Conservation (phyloP, 2,888 invertebrate species). For the Mystacides longicornis region DNA sequence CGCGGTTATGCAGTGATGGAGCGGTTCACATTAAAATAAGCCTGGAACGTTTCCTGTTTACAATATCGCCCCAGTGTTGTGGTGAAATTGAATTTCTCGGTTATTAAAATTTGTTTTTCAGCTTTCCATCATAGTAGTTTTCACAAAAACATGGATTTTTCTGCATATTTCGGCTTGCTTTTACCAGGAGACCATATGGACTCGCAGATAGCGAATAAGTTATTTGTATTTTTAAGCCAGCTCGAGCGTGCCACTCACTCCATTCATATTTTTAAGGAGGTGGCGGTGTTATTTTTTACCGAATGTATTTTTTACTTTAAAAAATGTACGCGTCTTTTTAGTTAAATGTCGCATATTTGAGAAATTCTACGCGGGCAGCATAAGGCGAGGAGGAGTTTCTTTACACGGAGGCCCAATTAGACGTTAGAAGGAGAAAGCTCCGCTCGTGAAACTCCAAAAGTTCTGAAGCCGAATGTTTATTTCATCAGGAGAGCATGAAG, state of each 20-base stretch:
- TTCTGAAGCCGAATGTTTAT: slow-evolving; percentile 24
- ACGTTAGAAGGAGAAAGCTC: slow-evolving; percentile 24
- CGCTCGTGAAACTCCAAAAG: slow-evolving; percentile 15
- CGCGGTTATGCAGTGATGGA: slow-evolving; percentile 17
- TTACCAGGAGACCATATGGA: slow-evolving; percentile 30
- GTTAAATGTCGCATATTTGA: slow-evolving; percentile 21
- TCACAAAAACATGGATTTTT: slow-evolving; percentile 43
- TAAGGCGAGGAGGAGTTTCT: slow-evolving; percentile 1
- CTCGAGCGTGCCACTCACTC: neutral
- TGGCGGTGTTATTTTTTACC: slow-evolving; percentile 2
- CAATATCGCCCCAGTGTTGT: slow-evolving; percentile 2
- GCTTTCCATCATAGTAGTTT: slow-evolving; percentile 28
- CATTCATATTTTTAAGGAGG: neutral
- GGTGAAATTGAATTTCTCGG: slow-evolving; percentile 8
- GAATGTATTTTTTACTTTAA: slow-evolving; percentile 6
- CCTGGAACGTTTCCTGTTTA: neutral
- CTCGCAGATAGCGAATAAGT: slow-evolving; percentile 23
- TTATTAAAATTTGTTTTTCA: slow-evolving; percentile 13
- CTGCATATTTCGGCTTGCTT: slow-evolving; percentile 41
- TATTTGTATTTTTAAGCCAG: slow-evolving; percentile 2
- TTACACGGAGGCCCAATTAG: neutral
- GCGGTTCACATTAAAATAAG: neutral
- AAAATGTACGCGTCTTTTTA: slow-evolving; percentile 13
- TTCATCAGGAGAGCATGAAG: slow-evolving; percentile 20
- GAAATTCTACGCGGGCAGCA: slow-evolving; percentile 18